Conservation (phyloP, 2,888 invertebrate species). For the Zygaena filipendulae region DNA sequence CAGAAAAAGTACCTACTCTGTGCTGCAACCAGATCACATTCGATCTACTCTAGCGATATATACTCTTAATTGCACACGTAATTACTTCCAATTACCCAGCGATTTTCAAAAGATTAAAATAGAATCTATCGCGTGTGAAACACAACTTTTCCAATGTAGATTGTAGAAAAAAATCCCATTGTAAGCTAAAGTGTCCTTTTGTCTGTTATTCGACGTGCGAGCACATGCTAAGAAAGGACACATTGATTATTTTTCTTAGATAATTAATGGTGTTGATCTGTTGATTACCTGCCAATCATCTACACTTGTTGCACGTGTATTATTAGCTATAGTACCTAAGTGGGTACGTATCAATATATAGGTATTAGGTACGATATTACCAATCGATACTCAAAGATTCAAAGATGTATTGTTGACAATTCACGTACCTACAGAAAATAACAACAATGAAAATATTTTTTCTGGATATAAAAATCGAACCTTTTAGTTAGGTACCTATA, state of each 20-base stretch:
- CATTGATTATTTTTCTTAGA: conserved; percentile 41
- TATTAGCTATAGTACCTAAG: too few species aligned
- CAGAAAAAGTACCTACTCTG: too few species aligned
- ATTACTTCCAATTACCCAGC: conserved; percentile 50
- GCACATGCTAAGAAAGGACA: conserved; percentile 42
- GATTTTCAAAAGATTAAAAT: conserved; percentile 62
- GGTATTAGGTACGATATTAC: too few species aligned
- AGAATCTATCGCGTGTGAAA: conserved; percentile 58
- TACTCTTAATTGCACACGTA: conserved; percentile 37
- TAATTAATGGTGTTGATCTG: conserved; percentile 33
- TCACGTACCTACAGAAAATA: too few species aligned
- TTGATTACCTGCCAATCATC: conserved; percentile 48
- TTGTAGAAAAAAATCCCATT: conserved; percentile 38
- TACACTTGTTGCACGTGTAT: conserved; percentile 30
- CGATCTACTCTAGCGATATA: conserved; percentile 30
- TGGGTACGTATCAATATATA: too few species aligned
- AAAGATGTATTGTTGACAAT: too few species aligned
- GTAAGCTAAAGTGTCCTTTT: conserved; percentile 32
- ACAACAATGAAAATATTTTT: too few species aligned
- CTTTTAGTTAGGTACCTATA: too few species aligned
- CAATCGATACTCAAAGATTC: too few species aligned
- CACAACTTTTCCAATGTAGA: conserved; percentile 47
- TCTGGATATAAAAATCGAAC: too few species aligned
- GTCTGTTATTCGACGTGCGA: too few species aligned
- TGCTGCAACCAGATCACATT: too few species aligned